These are phyloP conservation scores for Mionectes olivaceus DNA, from an alignment of 2,797 vertebrate genomes.

Conservation along the genomic window DNA sequence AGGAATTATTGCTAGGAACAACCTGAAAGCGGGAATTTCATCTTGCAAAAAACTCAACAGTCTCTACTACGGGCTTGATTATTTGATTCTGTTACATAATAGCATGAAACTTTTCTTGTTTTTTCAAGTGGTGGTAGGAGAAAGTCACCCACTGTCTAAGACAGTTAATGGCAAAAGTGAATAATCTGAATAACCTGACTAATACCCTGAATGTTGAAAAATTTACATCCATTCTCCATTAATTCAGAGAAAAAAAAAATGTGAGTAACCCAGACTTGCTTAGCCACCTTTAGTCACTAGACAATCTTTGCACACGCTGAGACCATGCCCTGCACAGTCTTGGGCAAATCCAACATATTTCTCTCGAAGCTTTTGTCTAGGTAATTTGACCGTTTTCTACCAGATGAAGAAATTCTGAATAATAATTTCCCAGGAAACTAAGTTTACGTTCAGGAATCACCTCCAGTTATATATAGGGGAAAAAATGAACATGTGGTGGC, in stretches of 20 bases:
- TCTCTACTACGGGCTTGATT: background rate
- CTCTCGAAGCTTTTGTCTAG: background rate
- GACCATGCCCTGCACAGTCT: accelerated
- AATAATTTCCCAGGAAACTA: background rate
- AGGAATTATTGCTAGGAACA: background rate
- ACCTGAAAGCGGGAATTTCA: background rate
- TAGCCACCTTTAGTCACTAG: background rate
- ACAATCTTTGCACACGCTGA: background rate
- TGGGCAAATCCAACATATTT: background rate
- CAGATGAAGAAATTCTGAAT: background rate
- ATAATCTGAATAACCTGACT: background rate
- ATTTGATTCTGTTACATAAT: background rate
- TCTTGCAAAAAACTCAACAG: background rate
- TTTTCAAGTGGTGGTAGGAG: background rate
- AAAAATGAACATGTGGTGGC: accelerated
- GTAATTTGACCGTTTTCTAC: background rate
- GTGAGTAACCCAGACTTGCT: background rate
- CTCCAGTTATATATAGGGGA: background rate
- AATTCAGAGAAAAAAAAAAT: background rate
- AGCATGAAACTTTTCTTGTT: background rate
- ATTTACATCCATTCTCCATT: background rate
- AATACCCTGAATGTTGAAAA: background rate
- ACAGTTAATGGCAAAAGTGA: background rate
- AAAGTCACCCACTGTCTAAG: background rate
- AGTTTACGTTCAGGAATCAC: background rate